phyloP scores from a whole-genome alignment of 2,113 vertebrate species.

The Heptranchias perlo region DNA sequence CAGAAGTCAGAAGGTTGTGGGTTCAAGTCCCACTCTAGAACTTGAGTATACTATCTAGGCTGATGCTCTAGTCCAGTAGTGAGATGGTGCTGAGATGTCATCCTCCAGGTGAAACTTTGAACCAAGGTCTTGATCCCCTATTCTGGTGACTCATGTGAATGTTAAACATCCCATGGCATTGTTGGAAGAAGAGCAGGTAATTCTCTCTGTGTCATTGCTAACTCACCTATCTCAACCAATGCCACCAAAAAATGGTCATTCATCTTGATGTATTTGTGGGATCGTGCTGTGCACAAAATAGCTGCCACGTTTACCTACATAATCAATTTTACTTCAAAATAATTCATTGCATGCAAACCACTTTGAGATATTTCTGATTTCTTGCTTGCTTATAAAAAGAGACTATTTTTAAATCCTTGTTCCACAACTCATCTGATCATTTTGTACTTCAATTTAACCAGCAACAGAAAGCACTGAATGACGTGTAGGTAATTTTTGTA shows the following conservation, averaged over 20 bases:
- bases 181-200: neutral
- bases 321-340: neutral
- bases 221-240: neutral
- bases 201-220: neutral
- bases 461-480: neutral
- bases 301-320: neutral
- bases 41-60: neutral
- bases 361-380: neutral
- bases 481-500: neutral
- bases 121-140: neutral
- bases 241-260: neutral
- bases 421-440: neutral
- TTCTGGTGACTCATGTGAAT: neutral
- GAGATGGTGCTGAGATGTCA: neutral
- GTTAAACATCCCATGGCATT: neutral
- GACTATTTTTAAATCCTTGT: neutral
- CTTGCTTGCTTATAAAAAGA: neutral
- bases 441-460: neutral
- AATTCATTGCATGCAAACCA: neutral
- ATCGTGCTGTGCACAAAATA: neutral
- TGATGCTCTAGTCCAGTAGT: neutral
- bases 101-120: neutral
- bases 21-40: neutral
- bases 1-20: neutral
- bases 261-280: neutral